Percentiles rank a stretch among this genome's conserved stretches.
These are phyloP conservation scores for Etheostoma nigrum DNA, from an alignment of 2,797 vertebrate species.

Conservation along the genomic window DNA sequence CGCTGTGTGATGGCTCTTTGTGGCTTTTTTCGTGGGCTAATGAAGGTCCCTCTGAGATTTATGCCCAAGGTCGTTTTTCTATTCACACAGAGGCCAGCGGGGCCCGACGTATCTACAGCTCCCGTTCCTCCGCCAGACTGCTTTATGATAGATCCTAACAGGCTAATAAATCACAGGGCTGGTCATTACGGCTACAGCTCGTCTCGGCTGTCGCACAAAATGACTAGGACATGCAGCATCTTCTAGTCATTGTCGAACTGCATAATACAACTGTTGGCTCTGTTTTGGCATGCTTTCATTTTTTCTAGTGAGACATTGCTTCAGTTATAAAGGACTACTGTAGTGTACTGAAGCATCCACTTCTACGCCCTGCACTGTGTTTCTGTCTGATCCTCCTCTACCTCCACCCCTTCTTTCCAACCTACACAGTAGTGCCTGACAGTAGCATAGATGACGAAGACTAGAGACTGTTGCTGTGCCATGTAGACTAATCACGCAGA, in stretches of 20 bases:
- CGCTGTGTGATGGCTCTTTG: conserved; percentile 56
- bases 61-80: conserved; percentile 70
- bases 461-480: conserved; percentile 36
- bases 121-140: conserved; percentile 43
- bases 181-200: conserved; percentile 46
- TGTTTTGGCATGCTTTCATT: conserved; percentile 4
- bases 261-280: conserved; percentile 25
- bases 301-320: conserved; percentile 2
- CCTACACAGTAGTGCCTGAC: conserved; percentile 9
- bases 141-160: conserved; percentile 69
- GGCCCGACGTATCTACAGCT: conserved; percentile 36
- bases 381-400: conserved; percentile 10
- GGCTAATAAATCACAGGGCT: conserved; percentile 66
- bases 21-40: conserved; percentile 65
- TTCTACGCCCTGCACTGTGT: conserved; percentile 7
- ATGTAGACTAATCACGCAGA: conserved; percentile 61
- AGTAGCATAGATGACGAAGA: conserved; percentile 25
- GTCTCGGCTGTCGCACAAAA: conserved; percentile 31
- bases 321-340: background rate
- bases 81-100: conserved; percentile 60
- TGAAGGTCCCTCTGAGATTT: conserved; percentile 72
- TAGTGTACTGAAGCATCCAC: conserved; percentile 23
- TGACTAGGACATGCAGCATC: conserved; percentile 19
- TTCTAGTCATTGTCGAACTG: conserved; percentile 12
- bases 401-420: conserved; percentile 10